Evolutionary conservation across 1,140 invertebrate species (phyloP).

Genomic region (Nylanderia fulva): DNA sequence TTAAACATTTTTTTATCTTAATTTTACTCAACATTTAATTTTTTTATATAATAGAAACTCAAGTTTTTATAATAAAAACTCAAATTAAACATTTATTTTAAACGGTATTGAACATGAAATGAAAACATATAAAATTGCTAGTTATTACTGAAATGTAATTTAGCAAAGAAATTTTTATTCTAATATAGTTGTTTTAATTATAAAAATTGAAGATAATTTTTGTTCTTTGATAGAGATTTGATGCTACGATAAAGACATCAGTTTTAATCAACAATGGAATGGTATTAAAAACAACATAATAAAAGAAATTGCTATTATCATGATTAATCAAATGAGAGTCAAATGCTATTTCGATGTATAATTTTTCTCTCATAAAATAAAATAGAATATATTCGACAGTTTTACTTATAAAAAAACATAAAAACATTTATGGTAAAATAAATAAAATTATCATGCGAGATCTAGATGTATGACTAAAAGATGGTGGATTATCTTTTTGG

Average conservation of each 20-base stretch:
- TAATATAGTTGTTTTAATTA: neutral
- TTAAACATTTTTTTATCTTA: neutral
- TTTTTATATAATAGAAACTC: neutral
- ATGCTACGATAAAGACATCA: neutral
- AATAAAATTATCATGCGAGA: slow-evolving; percentile 50
- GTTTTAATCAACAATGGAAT: neutral
- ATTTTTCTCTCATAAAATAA: slow-evolving; percentile 3
- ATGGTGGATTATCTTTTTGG: slow-evolving; percentile 21
- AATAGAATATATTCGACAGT: neutral
- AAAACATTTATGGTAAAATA: slow-evolving; percentile 32
- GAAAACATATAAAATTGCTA: neutral
- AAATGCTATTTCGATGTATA: neutral
- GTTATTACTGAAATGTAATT: neutral
- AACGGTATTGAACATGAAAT: neutral
- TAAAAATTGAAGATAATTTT: neutral
- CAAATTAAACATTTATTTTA: slow-evolving; percentile 1
- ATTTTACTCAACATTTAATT: neutral
- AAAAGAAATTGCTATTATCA: slow-evolving; percentile 26
- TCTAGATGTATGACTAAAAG: neutral
- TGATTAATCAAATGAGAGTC: neutral
- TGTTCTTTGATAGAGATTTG: neutral
- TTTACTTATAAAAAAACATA: neutral
- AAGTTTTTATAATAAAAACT: neutral
- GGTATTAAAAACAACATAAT: slow-evolving; percentile 14
- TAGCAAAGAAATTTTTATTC: neutral